These are phyloP conservation scores for Grallaria varia DNA, from an alignment of 2,113 vertebrate species.

Conservation along the genomic window DNA sequence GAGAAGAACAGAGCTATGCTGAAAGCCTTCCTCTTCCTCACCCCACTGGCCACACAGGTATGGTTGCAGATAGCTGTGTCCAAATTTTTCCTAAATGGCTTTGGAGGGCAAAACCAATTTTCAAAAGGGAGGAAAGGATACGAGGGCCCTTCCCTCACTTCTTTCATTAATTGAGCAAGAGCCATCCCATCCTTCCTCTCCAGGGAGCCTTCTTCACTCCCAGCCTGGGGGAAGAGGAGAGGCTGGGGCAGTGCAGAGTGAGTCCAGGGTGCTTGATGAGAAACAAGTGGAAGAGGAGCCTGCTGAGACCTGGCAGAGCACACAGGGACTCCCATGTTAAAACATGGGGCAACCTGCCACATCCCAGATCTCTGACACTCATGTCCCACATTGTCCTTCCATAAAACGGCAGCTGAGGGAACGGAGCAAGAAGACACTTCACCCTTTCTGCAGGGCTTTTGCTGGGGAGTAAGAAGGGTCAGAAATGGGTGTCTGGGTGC, in stretches of 20 bases:
- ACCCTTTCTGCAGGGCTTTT: neutral
- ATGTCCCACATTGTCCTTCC: neutral
- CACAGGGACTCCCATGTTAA: neutral
- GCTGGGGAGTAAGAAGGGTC: neutral
- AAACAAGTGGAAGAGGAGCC: constrained; percentile 3
- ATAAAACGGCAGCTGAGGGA: constrained; percentile 22
- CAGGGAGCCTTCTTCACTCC: neutral
- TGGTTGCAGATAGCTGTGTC: neutral
- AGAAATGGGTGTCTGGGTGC: constrained; percentile 19
- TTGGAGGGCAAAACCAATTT: neutral
- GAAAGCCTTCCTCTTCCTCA: constrained; percentile 2
- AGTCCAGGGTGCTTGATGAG: neutral
- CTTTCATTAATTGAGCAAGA: neutral
- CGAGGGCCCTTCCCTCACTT: neutral
- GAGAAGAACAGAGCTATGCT: neutral
- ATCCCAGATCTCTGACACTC: neutral
- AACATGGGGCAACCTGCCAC: neutral
- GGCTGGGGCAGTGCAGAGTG: neutral
- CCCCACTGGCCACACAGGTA: neutral
- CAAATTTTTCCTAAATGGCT: constrained; percentile 16
- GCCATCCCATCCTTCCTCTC: neutral
- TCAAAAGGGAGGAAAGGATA: constrained; percentile 6
- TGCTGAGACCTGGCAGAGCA: neutral
- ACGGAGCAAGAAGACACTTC: neutral
- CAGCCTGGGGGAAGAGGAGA: neutral